Conservation (phyloP, 2,888 invertebrate genomes). For the Phyllotreta striolata region DNA sequence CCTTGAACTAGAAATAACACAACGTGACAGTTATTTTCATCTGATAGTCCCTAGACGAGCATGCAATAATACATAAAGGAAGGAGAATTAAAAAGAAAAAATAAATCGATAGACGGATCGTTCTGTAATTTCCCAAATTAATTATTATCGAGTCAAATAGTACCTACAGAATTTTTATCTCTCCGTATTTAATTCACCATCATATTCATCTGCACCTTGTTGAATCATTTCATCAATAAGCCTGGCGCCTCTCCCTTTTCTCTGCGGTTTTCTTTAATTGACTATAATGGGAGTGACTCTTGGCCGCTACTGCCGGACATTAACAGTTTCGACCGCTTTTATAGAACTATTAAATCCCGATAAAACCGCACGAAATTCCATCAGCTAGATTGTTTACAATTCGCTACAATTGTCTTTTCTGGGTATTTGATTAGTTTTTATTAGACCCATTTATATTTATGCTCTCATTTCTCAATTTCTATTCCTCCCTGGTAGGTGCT, state of each 20-base stretch:
- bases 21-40: constrained; percentile 20
- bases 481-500: too few relatives aligned
- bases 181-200: background rate
- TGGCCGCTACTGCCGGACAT: constrained; percentile 7
- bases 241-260: constrained; percentile 34
- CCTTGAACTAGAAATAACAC: constrained; percentile 18
- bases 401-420: too few relatives aligned
- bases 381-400: too few relatives aligned
- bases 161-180: background rate
- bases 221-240: constrained; percentile 32
- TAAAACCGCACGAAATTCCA: too few relatives aligned
- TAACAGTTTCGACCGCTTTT: too few relatives aligned
- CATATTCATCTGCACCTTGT: constrained; percentile 30
- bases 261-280: constrained; percentile 31
- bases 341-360: too few relatives aligned
- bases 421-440: too few relatives aligned
- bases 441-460: too few relatives aligned
- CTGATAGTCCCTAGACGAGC: constrained; percentile 9
- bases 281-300: constrained; percentile 26
- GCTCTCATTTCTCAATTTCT: too few relatives aligned
- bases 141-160: background rate
- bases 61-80: constrained; percentile 2
- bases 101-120: background rate
- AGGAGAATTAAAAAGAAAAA: background rate
- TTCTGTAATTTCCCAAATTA: background rate